These are phyloP conservation scores for Aphelinus atriplicis DNA, from an alignment of 1,140 invertebrate genomes.

Conservation along the genomic window DNA sequence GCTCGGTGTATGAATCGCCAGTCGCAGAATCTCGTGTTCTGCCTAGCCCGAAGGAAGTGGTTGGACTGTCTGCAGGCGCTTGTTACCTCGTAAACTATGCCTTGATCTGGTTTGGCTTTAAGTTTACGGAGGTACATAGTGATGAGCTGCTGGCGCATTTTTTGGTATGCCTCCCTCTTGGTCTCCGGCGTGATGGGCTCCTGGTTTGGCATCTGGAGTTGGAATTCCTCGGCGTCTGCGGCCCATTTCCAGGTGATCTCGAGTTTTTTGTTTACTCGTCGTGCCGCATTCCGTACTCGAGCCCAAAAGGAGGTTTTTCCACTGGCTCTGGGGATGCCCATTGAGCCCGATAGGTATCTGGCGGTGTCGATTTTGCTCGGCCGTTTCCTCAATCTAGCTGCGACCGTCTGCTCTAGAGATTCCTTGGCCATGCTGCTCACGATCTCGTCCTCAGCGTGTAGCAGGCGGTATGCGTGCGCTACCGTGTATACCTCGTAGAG, in stretches of 20 bases:
- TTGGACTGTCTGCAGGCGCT: conserved; percentile 20
- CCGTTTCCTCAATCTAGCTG: conserved; percentile 6
- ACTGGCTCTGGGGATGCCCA: conserved; percentile 16
- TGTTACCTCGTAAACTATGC: conserved; percentile 41
- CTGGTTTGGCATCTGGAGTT: no score
- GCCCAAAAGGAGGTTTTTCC: conserved; percentile 43
- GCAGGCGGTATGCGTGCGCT: conserved; percentile 47
- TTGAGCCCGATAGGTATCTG: conserved; percentile 38
- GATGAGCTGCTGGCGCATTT: not conserved
- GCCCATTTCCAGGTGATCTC: no score
- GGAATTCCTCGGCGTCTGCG: no score
- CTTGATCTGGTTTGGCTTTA: conserved; percentile 41
- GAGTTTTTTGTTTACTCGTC: not conserved
- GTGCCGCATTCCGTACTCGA: conserved; percentile 29
- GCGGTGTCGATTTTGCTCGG: conserved; percentile 26
- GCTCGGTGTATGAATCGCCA: conserved; percentile 60
- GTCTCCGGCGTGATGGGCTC: no score
- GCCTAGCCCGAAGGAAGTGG: conserved; percentile 48
- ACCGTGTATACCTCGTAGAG: conserved; percentile 42
- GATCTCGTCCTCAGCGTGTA: conserved; percentile 41
- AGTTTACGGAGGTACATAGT: conserved; percentile 35
- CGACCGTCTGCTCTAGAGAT: conserved; percentile 7
- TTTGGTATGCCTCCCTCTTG: no score
- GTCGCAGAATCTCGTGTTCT: conserved; percentile 51
- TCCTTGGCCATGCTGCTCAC: conserved; percentile 44